Evolutionary conservation across 2,797 vertebrate genomes (phyloP).

Genomic region (Falco novaeseelandiae): DNA sequence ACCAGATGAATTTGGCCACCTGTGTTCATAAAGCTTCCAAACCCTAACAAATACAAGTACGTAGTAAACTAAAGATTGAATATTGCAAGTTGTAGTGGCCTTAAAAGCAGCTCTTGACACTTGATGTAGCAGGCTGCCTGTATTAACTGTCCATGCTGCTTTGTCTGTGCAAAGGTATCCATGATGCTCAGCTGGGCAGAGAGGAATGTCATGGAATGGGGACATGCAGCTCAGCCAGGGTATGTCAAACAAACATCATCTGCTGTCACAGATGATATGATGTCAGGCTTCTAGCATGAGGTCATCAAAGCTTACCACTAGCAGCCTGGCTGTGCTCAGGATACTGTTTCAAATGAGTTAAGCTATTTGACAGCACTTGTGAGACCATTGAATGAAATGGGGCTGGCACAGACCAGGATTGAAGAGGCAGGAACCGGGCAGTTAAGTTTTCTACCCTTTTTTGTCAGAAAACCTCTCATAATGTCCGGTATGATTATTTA

Average conservation of each 20-base stretch:
- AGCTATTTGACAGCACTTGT: neutral
- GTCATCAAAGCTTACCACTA: neutral
- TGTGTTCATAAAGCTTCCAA: slow-evolving; percentile 10
- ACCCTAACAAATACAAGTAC: neutral
- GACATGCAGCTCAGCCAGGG: neutral
- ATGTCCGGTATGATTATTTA: neutral
- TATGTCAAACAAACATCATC: neutral
- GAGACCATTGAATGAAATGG: neutral
- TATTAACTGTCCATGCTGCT: neutral
- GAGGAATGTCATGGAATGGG: neutral
- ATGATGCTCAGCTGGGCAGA: neutral
- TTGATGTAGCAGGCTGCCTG: neutral
- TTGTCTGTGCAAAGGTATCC: neutral
- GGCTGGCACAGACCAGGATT: neutral
- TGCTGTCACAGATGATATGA: neutral
- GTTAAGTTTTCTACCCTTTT: neutral
- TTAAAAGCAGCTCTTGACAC: neutral
- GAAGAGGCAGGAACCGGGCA: neutral
- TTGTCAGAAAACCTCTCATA: neutral
- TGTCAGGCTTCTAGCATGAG: neutral
- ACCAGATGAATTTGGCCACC: neutral
- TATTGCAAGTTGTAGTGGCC: neutral
- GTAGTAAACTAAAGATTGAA: neutral
- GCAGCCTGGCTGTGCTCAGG: neutral
- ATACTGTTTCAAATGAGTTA: neutral